Conservation (phyloP, 2,888 invertebrate species). For the Helicoverpa assulta region DNA sequence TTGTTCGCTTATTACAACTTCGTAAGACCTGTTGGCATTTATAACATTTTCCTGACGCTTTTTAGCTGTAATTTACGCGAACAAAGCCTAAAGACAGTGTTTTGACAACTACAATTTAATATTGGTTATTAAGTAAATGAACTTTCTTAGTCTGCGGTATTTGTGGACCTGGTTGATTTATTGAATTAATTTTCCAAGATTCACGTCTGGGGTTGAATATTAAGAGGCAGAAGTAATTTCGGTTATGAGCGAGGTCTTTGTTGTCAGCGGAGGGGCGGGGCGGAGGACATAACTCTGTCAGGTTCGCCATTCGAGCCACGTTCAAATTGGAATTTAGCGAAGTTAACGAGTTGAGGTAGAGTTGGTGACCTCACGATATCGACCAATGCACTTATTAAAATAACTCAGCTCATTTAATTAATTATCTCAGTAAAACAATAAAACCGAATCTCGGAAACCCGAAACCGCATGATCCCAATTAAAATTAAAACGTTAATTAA, state of each 20-base stretch:
- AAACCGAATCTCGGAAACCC: background rate
- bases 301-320: slow-evolving; percentile 63
- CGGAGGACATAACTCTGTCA: slow-evolving; percentile 77
- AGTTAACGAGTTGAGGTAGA: slow-evolving; percentile 71
- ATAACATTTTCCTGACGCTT: slow-evolving; percentile 65
- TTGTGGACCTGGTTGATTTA: slow-evolving; percentile 82
- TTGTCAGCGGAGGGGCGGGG: slow-evolving; percentile 74
- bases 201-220: slow-evolving; percentile 82
- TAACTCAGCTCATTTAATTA: background rate
- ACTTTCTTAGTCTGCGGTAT: slow-evolving; percentile 78
- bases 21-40: slow-evolving; percentile 56
- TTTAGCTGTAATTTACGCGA: slow-evolving; percentile 69
- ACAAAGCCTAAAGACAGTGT: slow-evolving; percentile 64
- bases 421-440: background rate
- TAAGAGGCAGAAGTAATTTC: slow-evolving; percentile 85
- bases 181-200: slow-evolving; percentile 87
- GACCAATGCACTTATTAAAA: slow-evolving; percentile 19
- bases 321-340: slow-evolving; percentile 73
- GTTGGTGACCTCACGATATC: slow-evolving; percentile 47
- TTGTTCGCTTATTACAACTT: slow-evolving; percentile 46
- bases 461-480: slow-evolving; percentile 4
- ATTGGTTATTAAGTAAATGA: slow-evolving; percentile 75
- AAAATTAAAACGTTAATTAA: slow-evolving; percentile 20
- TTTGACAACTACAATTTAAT: slow-evolving; percentile 75
- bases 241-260: slow-evolving; percentile 83